These are phyloP conservation scores for Perca schrenkii DNA, from an alignment of 2,113 vertebrate genomes.

Conservation along the genomic window DNA sequence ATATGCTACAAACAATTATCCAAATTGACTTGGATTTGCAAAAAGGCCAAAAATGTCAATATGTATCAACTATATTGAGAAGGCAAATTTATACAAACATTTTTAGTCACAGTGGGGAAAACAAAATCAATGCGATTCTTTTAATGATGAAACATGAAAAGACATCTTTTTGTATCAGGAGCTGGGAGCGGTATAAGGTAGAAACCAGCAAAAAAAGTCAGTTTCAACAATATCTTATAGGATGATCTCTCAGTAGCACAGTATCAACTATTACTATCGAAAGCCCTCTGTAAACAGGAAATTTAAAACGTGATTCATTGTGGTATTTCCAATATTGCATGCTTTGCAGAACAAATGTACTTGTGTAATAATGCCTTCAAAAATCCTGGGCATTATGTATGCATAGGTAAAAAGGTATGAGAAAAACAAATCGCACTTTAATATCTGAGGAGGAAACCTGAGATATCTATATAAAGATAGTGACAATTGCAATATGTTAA, in stretches of 20 bases:
- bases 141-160: conserved; percentile 12
- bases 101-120: background rate
- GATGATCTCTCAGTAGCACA: conserved; percentile 19
- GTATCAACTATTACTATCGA: conserved; percentile 32
- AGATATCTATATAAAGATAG: background rate
- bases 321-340: conserved; percentile 18
- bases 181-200: background rate
- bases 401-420: background rate
- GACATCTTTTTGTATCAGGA: background rate
- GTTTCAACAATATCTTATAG: conserved; percentile 28
- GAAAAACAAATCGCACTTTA: background rate
- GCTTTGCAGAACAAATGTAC: conserved; percentile 7
- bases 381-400: conserved; percentile 7
- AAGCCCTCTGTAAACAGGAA: conserved; percentile 40
- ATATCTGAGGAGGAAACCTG: conserved; percentile 5
- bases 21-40: conserved; percentile 47
- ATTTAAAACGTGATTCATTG: conserved; percentile 58
- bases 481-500: conserved; percentile 14
- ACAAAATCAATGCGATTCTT: background rate
- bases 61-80: conserved; percentile 13
- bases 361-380: background rate
- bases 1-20: conserved; percentile 44
- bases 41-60: conserved; percentile 58
- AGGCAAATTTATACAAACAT: conserved; percentile 8
- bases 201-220: conserved; percentile 12